These are phyloP conservation scores for Gulo gulo DNA, from an alignment of 2,113 vertebrate genomes.

Conservation along the genomic window DNA sequence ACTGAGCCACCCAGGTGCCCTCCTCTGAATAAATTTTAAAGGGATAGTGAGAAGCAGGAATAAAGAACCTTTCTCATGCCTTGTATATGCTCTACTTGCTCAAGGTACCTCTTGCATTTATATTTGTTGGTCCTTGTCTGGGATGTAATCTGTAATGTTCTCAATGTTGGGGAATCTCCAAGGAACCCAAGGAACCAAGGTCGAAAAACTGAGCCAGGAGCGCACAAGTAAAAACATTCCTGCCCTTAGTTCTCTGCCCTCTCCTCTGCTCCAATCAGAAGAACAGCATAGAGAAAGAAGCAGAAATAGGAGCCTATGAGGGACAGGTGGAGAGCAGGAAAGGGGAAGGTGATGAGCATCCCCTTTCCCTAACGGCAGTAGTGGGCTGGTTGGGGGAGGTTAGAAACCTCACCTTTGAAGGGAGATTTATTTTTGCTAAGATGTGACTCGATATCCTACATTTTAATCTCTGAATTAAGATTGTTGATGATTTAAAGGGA, in stretches of 20 bases:
- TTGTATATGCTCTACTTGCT: not conserved
- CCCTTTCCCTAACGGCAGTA: not conserved
- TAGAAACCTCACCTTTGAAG: not conserved
- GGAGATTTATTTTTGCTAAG: not conserved
- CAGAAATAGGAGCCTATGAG: not conserved
- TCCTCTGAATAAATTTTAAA: not conserved
- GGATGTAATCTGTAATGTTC: not conserved
- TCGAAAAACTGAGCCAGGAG: not conserved
- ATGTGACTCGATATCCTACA: not conserved
- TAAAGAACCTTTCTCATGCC: not conserved
- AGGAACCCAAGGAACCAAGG: not conserved
- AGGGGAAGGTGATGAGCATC: accelerated
- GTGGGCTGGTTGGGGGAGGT: not conserved
- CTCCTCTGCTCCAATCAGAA: not conserved
- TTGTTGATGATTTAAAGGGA: not conserved
- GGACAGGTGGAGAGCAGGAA: not conserved
- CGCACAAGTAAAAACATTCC: not conserved
- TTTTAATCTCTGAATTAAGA: not conserved
- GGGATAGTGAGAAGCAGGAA: not conserved
- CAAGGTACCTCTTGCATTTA: not conserved
- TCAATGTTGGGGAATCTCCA: not conserved
- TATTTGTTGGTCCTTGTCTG: not conserved
- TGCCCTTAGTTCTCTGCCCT: not conserved
- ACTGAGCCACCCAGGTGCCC: not conserved
- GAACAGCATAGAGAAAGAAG: not conserved